Percentiles rank a stretch among this genome's conserved stretches.
Evolutionary conservation across 2,797 vertebrate genomes (phyloP).

Genomic region (Ambastaia sidthimunki): DNA sequence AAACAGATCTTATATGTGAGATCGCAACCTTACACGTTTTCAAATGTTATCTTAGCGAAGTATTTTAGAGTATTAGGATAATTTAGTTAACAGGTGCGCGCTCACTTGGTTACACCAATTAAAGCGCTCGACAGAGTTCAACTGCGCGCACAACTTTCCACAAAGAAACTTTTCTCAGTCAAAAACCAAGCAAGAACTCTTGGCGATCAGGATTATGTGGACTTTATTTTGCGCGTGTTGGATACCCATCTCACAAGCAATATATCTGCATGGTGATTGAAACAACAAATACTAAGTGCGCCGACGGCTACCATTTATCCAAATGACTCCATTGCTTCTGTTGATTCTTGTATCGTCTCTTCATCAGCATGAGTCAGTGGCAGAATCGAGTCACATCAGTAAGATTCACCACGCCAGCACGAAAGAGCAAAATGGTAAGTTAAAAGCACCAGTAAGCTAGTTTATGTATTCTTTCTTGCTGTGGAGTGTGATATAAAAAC

Average conservation of each 20-base stretch:
- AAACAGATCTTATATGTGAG: background rate
- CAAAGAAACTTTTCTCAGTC: slow-evolving; percentile 59
- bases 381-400: slow-evolving; percentile 88
- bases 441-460: background rate
- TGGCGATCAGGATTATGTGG: slow-evolving; percentile 91
- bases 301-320: slow-evolving; percentile 84
- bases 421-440: slow-evolving; percentile 95
- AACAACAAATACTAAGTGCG: slow-evolving; percentile 78
- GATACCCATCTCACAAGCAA: slow-evolving; percentile 81
- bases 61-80: slow-evolving; percentile 19
- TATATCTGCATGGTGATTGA: slow-evolving; percentile 83
- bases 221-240: slow-evolving; percentile 84
- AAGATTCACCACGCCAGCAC: slow-evolving; percentile 86
- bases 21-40: background rate
- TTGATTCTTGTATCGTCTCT: slow-evolving; percentile 91
- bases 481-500: background rate
- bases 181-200: slow-evolving; percentile 66
- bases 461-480: background rate
- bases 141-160: slow-evolving; percentile 58
- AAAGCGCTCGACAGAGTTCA: slow-evolving; percentile 65
- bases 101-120: slow-evolving; percentile 53
- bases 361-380: slow-evolving; percentile 84
- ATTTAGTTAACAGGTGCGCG: slow-evolving; percentile 76
- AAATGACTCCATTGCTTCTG: slow-evolving; percentile 94
- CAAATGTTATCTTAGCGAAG: background rate